These are phyloP conservation scores for Euclidia mi DNA, from an alignment of 2,888 invertebrate genomes.

Conservation along the genomic window DNA sequence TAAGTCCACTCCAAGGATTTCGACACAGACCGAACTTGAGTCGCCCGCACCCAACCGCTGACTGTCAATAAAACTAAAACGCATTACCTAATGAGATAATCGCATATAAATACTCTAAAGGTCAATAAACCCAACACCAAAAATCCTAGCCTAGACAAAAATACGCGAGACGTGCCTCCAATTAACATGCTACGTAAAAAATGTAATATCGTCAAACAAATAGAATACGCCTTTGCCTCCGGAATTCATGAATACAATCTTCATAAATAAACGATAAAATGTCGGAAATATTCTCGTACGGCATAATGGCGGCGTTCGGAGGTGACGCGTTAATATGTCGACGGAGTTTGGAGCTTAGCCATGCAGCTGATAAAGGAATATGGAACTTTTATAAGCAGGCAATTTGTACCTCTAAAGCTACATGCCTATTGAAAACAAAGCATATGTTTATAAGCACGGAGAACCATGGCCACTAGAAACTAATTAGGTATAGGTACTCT, in stretches of 20 bases:
- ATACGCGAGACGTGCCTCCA: slow-evolving; percentile 8
- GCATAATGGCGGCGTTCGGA: slow-evolving; percentile 25
- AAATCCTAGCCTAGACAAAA: slow-evolving; percentile 16
- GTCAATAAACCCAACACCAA: no score
- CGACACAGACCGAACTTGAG: no score
- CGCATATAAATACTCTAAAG: no score
- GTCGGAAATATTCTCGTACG: slow-evolving; percentile 32
- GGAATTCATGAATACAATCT: slow-evolving; percentile 61
- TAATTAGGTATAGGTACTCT: no score
- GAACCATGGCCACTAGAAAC: no score
- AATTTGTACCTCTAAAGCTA: not conserved
- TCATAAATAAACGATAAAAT: slow-evolving; percentile 55
- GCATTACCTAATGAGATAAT: no score
- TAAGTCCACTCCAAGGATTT: no score
- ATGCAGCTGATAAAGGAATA: not conserved
- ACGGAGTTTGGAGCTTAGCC: slow-evolving; percentile 12
- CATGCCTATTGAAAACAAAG: not conserved
- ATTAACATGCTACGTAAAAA: slow-evolving; percentile 39
- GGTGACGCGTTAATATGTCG: slow-evolving; percentile 27
- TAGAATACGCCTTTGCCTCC: slow-evolving; percentile 46
- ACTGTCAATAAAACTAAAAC: no score
- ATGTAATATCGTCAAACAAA: slow-evolving; percentile 44
- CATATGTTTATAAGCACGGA: no score
- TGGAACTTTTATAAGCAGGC: not conserved
- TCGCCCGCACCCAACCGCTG: no score